Evolutionary conservation across 2,113 vertebrate species (phyloP).

Genomic region (Eptatretus burgeri): DNA sequence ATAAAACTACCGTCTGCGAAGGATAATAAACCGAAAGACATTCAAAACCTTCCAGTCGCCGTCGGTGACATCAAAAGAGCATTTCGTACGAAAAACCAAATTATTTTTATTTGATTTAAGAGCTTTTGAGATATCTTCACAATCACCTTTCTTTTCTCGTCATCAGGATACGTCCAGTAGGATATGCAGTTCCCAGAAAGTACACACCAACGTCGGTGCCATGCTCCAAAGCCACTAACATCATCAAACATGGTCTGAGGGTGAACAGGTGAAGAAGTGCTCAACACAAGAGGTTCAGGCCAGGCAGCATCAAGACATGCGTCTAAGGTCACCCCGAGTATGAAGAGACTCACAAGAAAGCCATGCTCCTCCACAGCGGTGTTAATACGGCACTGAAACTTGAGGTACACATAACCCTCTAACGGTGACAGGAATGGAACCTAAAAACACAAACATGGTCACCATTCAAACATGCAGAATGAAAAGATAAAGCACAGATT

Average conservation of each 20-base stretch:
- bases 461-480: slow-evolving; percentile 11
- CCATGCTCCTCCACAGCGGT: slow-evolving; percentile 50
- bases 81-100: too few species aligned
- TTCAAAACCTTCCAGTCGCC: too few species aligned
- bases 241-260: slow-evolving; percentile 89
- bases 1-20: too few species aligned
- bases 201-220: slow-evolving; percentile 80
- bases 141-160: slow-evolving; percentile 59
- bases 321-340: not conserved
- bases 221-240: slow-evolving; percentile 79
- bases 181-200: slow-evolving; percentile 69
- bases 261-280: not conserved
- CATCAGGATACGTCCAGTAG: slow-evolving; percentile 90
- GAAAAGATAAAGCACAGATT: not conserved
- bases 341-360: slow-evolving; percentile 47
- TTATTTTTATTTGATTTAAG: too few species aligned
- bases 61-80: too few species aligned
- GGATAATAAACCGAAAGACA: too few species aligned
- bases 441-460: slow-evolving; percentile 24
- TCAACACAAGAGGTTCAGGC: not conserved
- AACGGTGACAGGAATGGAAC: slow-evolving; percentile 61
- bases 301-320: not conserved
- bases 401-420: slow-evolving; percentile 64
- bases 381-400: slow-evolving; percentile 59
- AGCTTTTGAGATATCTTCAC: not conserved